phyloP scores from a whole-genome alignment of 2,113 vertebrate genomes.

The Python bivittatus region DNA sequence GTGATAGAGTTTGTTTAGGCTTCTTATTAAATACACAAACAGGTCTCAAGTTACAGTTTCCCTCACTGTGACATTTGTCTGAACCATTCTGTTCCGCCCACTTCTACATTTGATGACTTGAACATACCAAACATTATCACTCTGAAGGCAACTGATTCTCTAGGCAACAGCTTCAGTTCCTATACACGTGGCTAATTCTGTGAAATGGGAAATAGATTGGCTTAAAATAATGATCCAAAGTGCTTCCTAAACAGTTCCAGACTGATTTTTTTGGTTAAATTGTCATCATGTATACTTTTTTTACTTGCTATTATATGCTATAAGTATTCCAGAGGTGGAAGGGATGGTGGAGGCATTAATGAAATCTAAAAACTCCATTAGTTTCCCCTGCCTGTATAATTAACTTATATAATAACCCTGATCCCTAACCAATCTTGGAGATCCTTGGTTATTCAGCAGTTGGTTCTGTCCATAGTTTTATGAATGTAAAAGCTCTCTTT shows the following conservation, averaged over 20 bases:
- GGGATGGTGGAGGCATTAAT: neutral
- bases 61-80: neutral
- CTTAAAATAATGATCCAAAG: neutral
- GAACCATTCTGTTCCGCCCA: neutral
- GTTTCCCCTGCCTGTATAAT: neutral
- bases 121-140: neutral
- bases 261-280: neutral
- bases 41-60: slow-evolving; percentile 64
- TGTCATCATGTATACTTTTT: neutral
- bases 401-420: neutral
- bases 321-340: neutral
- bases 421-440: neutral
- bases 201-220: neutral
- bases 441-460: neutral
- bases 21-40: slow-evolving; percentile 68
- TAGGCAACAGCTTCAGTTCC: neutral
- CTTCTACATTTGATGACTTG: neutral
- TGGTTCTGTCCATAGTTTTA: neutral
- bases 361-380: neutral
- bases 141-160: neutral
- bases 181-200: neutral
- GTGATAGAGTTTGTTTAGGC: slow-evolving; percentile 60
- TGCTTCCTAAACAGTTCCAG: neutral
- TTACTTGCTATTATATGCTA: neutral
- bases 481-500: neutral